Percentiles rank a stretch among this genome's conserved stretches.
These are phyloP conservation scores for Cepaea nemoralis DNA, from an alignment of 1,140 invertebrate genomes.

Conservation along the genomic window DNA sequence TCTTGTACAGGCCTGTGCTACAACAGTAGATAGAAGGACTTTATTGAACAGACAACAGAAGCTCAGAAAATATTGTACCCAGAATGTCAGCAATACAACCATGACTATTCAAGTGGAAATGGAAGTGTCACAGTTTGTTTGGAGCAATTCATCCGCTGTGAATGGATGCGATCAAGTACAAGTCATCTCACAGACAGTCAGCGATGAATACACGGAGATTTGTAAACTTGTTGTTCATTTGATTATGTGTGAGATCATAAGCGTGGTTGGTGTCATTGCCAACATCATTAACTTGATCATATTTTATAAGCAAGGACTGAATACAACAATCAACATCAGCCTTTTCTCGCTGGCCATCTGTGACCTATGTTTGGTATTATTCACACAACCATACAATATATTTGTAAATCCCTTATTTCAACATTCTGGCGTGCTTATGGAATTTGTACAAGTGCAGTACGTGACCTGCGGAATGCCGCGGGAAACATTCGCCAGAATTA, in stretches of 20 bases:
- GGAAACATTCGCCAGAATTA: background rate
- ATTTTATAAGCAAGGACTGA: constrained; percentile 4
- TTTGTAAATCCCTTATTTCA: background rate
- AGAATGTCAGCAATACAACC: no score
- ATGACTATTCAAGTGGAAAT: no score
- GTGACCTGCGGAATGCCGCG: background rate
- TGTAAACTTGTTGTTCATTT: background rate
- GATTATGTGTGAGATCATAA: background rate
- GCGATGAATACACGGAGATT: no score
- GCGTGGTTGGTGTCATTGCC: background rate
- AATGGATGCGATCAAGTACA: no score
- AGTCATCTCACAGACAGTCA: no score
- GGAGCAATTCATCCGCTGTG: no score
- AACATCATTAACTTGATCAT: constrained; percentile 2
- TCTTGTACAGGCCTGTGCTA: no score
- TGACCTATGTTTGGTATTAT: background rate
- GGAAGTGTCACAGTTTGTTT: no score
- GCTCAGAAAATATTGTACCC: no score
- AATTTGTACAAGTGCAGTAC: background rate
- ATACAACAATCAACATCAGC: background rate
- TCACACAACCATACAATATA: background rate
- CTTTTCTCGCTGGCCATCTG: background rate
- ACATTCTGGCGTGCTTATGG: background rate
- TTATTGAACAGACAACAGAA: no score
- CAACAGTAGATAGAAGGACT: no score